A percentile compares a stretch with the other conserved stretches of the same genome.
These are phyloP conservation scores for Corythucha ciliata DNA, from an alignment of 2,888 invertebrate genomes.

Conservation along the genomic window DNA sequence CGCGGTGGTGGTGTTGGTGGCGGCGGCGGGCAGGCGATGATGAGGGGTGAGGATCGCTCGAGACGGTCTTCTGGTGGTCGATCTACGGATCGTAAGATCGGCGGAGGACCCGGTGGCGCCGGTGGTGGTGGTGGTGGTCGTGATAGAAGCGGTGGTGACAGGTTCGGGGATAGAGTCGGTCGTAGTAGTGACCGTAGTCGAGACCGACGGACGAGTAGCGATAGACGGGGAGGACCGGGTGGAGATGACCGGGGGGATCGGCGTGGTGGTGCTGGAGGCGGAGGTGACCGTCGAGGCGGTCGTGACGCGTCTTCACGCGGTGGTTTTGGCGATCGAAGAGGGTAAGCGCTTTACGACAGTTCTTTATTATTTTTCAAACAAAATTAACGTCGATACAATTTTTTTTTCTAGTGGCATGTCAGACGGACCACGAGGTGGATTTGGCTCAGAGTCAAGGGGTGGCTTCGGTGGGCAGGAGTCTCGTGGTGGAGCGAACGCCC, in stretches of 20 bases:
- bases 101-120: slow-evolving; percentile 17
- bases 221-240: slow-evolving; percentile 22
- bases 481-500: too few species aligned
- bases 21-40: slow-evolving; percentile 8
- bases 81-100: too few species aligned
- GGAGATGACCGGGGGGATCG: slow-evolving; percentile 13
- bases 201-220: slow-evolving; percentile 26
- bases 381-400: too few species aligned
- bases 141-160: slow-evolving; percentile 29
- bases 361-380: too few species aligned
- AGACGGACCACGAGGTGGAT: neutral
- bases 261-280: slow-evolving; percentile 13
- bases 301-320: slow-evolving; percentile 10
- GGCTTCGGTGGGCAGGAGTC: neutral
- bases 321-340: too few species aligned
- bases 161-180: slow-evolving; percentile 25
- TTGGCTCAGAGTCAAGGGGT: slow-evolving; percentile 5
- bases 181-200: slow-evolving; percentile 27
- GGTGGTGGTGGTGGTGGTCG: slow-evolving; percentile 28
- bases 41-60: too few species aligned
- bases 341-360: too few species aligned
- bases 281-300: slow-evolving; percentile 14
- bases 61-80: too few species aligned
- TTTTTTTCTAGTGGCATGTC: too few species aligned
- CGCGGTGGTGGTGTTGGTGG: slow-evolving; percentile 15